Evolutionary conservation across 1,140 invertebrate genomes (phyloP), one percentile per base, ranked within the genome.

Genomic region (Bombus balteatus): DNA sequence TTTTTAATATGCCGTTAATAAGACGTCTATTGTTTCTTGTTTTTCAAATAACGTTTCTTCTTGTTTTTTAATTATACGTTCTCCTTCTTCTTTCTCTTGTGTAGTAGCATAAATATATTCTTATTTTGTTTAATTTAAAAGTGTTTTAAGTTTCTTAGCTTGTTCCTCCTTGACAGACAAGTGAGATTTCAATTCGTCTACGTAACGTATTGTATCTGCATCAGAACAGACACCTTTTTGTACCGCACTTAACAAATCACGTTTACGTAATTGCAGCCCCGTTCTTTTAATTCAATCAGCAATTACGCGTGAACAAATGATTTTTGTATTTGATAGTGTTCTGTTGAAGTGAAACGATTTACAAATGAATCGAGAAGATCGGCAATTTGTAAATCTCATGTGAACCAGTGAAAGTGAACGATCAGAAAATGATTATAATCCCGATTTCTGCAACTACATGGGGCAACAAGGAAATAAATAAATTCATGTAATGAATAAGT

Each of bases 41-140:
- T 91, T 89, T 70, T 92, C 89, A 34, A 91, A 43, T 39, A 94
- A 41, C 3, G 83, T 22, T 80, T 89, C 77, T 62, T 91, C 89
- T 73, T 87, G 82, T 15, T 89, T 85, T 28, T 90, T 88, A 9
- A 93, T 75, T 57, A 77, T 72, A 41, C 85, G 79, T 65, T 93
- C 88, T 47, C 5, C 43, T 79, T 92, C 90, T 15, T 89, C 74
- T 28, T 76, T 70, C 43, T 90, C 77, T 47, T 94, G 86, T 43
- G 85, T 77, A 0, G 82, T 92, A 22, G 93, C 88, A 1, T 53
- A n/a, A 39, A 94, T 92, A 43, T 92, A 94, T 28, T 95, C 95
- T 65, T 93, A 83, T 86, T 95, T 94, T 0, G 94, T 94, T 81
- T 94, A 93, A 81, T 95, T 93, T 12, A 95, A 86, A 53, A 94